Evolutionary conservation across 2,797 vertebrate species (phyloP).

Genomic region (Salmo trutta): DNA sequence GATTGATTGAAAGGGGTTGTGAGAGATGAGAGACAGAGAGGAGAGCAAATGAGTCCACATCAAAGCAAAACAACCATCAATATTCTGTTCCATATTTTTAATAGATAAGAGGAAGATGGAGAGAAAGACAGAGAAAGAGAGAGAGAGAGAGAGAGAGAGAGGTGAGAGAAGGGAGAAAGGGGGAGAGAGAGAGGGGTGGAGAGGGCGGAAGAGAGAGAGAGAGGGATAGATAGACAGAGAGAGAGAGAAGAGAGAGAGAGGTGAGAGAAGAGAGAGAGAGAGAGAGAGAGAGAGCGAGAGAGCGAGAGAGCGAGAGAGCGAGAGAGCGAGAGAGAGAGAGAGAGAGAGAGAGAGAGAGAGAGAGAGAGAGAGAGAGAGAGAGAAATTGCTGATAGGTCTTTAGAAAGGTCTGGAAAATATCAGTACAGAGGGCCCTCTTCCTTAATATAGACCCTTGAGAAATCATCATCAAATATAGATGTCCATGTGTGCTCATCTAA

Average conservation of each 20-base stretch:
- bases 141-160: slow-evolving; percentile 1
- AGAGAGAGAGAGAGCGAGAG: slow-evolving; percentile 13
- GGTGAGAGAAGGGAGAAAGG: background rate
- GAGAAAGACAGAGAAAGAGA: background rate
- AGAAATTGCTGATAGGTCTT: slow-evolving; percentile 19
- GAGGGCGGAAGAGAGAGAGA: background rate
- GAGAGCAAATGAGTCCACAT: slow-evolving; percentile 36
- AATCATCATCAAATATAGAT: slow-evolving; percentile 6
- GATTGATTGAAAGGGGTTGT: slow-evolving; percentile 15
- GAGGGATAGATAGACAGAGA: no score
- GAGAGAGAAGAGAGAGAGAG: no score
- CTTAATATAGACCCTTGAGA: background rate
- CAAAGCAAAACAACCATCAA: slow-evolving; percentile 40
- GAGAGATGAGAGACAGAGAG: slow-evolving; percentile 23
- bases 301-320: background rate
- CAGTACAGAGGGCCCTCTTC: background rate
- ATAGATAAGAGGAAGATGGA: background rate
- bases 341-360: background rate
- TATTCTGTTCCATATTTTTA: slow-evolving; percentile 36
- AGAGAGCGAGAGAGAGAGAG: background rate
- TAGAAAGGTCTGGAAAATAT: background rate
- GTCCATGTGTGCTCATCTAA: background rate
- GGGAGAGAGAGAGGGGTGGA: background rate
- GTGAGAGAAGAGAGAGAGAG: no score
- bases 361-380: background rate